These are phyloP conservation scores for Nycticorax nycticorax DNA, from an alignment of 2,113 vertebrate species.

Conservation along the genomic window DNA sequence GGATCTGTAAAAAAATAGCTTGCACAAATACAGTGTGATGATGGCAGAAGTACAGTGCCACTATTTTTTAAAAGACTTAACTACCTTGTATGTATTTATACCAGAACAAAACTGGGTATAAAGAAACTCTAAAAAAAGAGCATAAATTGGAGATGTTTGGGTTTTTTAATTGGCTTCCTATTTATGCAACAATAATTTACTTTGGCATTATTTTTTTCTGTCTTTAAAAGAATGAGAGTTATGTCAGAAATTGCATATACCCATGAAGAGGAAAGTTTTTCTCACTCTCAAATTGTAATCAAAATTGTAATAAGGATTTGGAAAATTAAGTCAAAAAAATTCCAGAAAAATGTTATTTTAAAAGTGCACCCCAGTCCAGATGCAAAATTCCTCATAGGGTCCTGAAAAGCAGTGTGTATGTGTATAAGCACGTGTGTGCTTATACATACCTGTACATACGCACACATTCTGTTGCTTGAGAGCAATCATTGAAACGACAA, in stretches of 20 bases:
- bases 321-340: neutral
- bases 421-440: fast-evolving
- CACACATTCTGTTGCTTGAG: neutral
- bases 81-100: neutral
- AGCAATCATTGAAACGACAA: neutral
- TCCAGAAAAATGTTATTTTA: neutral
- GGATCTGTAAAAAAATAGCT: neutral
- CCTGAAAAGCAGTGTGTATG: neutral
- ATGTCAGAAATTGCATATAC: neutral
- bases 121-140: neutral
- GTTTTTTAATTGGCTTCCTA: neutral
- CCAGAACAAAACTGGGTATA: neutral
- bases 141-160: neutral
- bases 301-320: neutral
- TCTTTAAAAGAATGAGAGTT: neutral
- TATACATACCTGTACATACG: neutral
- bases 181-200: neutral
- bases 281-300: neutral
- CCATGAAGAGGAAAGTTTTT: neutral
- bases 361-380: neutral
- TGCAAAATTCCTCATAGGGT: neutral
- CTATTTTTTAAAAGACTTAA: neutral
- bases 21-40: neutral
- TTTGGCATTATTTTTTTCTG: neutral
- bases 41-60: neutral